These are phyloP conservation scores for Geotria australis DNA, from an alignment of 2,797 vertebrate genomes.

Conservation along the genomic window DNA sequence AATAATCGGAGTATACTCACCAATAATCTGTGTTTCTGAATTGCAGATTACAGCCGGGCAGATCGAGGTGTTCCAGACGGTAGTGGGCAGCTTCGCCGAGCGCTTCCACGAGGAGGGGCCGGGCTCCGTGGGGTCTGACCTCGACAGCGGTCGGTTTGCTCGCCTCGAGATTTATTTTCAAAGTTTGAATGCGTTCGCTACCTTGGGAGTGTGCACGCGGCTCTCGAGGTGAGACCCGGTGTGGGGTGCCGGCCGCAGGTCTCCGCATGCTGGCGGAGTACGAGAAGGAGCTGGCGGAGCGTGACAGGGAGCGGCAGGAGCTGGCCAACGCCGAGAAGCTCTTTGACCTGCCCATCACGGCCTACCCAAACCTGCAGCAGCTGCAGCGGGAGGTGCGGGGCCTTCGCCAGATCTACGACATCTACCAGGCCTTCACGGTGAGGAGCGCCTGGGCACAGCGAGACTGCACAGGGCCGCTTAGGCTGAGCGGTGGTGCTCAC, in stretches of 20 bases:
- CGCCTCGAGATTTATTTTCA: slow-evolving; percentile 1
- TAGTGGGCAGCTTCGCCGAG: slow-evolving; percentile 25
- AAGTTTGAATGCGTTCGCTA: neutral
- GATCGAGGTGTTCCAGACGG: slow-evolving; percentile 18
- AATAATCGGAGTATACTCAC: neutral
- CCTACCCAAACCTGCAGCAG: slow-evolving; percentile 25
- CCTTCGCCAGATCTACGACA: slow-evolving; percentile 34
- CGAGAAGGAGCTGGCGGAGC: slow-evolving; percentile 25
- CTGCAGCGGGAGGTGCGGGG: slow-evolving; percentile 46
- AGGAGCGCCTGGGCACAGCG: neutral
- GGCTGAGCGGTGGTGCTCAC: no score
- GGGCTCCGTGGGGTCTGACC: slow-evolving; percentile 42
- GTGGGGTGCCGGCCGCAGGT: slow-evolving; percentile 13
- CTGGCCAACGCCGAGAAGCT: slow-evolving; percentile 49
- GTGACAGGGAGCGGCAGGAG: slow-evolving; percentile 22
- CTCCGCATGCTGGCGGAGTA: slow-evolving; percentile 22
- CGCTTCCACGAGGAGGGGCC: slow-evolving; percentile 39
- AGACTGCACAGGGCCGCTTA: no score
- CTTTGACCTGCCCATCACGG: slow-evolving; percentile 32
- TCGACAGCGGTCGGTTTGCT: slow-evolving; percentile 36
- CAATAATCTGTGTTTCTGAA: neutral
- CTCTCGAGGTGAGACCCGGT: no score
- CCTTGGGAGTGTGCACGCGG: neutral
- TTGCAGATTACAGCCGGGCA: slow-evolving; percentile 32
- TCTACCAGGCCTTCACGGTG: slow-evolving; percentile 39